Base-by-base conservation (phyloP, 2,113 vertebrate species). In the Symphodus melops region DNA sequence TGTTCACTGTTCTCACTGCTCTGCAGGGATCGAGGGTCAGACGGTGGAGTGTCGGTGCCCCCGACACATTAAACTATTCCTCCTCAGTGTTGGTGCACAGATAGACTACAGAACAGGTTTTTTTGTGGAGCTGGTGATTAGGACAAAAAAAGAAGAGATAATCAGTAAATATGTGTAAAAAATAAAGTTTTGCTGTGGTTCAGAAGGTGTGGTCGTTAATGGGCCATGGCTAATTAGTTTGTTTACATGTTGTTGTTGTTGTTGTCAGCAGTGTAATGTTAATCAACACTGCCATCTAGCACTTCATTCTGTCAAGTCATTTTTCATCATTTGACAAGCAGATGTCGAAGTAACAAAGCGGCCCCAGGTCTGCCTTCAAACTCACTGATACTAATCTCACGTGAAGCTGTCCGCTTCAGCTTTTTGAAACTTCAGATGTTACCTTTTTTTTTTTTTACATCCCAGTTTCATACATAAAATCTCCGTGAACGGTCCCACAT, bases 241-340 rank as follows among this genome's bases (percentile, higher is more conserved):
- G 19, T 66, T 44, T 53, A 49, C 11, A 8, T 70, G 13, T 56
- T 68, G 60, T 63, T 70, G 56, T 63, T 70, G 56, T 62, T 71
- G 52, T 7, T 57, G 46, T 61, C 51, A 42, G 36, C 37, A 46
- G 42, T 33, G 48, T 72, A 58, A 64, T 64, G 33, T 55, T 78
- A 72, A 78, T 83, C 74, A 75, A 81, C 68, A 81, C 55, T 81
- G 84, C 69, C 79, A 84, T 72, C 82, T 82, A 80, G 58, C 66
- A 84, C n/a, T 46, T 82, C 57, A 54, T 11, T 54, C 52, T 72
- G 71, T 52, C 20, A 72, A 58, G 69, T 17, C 7, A 2, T 77
- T 61, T 75, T 78, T 68, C 20, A 64, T 46, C 25, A 37, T 49
- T 36, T 66, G 49, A 82, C 56, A 70, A 73, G 51, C 59, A 68